Base-by-base conservation (phyloP, 2,113 vertebrate species). In the Fulica atra region DNA sequence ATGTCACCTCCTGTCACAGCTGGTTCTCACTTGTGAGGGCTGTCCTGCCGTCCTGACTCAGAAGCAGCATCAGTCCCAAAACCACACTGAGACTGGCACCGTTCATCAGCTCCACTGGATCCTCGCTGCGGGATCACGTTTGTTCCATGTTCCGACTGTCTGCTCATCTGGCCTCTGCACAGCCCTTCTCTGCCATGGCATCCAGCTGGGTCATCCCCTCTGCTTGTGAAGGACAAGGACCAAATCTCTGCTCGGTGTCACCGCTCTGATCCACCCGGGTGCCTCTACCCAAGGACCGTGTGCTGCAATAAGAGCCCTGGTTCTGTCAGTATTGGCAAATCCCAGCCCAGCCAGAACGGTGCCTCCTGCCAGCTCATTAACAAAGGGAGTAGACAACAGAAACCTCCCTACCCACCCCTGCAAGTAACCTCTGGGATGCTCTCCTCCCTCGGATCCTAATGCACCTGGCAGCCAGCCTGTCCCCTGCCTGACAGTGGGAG, bases 71-170 rank as follows among this genome's bases (percentile, higher is more conserved):
- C 15, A 5, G 14, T 50, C n/a, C 68, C 44, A 69, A 42, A 17
- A 13, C 28, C 1, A 1, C 15, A 3, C 40, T 2, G 2, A 31
- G 13, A 87, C 69, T 60, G 12, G 4, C 1, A 0, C 56, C 0
- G 0, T n/a, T 85, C 33, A 3, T 35, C 8, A 0, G 26, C 46
- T 70, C 87, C 9, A 3, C n/a, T 61, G n/a, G n/a, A n/a, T 91
- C 60, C 65, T 78, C 40, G 0, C 61, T 8, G 2, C 0, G 0
- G 66, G 63, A 54, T 71, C 2, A 0, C 0, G 8, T 76, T 54
- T n/a, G 53, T 19, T 94, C 65, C 15, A 21, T 1, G 2, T n/a
- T 46, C 24, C 0, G 1, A 10, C 25, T 50, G 44, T 64, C 24
- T 36, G 15, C 74, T 48, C 14, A 5, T 20, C n/a, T 51, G 63